These are phyloP conservation scores for Heteronetta atricapilla DNA, from an alignment of 2,113 vertebrate genomes.

Conservation along the genomic window DNA sequence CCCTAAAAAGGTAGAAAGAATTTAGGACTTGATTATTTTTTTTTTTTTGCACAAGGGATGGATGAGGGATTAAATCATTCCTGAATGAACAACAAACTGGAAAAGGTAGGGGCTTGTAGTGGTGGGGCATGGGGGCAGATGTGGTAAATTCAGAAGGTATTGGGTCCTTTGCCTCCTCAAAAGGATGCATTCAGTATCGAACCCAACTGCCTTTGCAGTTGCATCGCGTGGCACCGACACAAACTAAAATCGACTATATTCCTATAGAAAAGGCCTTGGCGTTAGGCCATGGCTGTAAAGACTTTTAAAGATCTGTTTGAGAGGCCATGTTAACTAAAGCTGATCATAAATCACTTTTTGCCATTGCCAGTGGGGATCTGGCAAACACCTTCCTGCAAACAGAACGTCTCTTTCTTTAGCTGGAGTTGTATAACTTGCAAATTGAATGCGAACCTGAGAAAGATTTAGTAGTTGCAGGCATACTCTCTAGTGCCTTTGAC, in stretches of 20 bases:
- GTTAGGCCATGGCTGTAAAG: not conserved
- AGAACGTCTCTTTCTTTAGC: slow-evolving; percentile 54
- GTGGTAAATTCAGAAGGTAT: not conserved
- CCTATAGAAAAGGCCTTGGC: slow-evolving; percentile 38
- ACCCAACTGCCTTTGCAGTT: not conserved
- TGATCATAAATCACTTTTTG: slow-evolving; percentile 65
- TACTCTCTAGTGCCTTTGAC: slow-evolving; percentile 60
- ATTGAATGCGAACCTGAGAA: slow-evolving; percentile 66
- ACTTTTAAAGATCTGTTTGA: slow-evolving; percentile 49
- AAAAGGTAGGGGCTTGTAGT: not conserved
- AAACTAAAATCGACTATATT: not conserved
- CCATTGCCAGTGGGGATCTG: slow-evolving; percentile 58
- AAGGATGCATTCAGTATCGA: not conserved
- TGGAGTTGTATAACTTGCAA: slow-evolving; percentile 61
- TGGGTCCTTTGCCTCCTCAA: not conserved
- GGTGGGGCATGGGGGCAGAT: not conserved
- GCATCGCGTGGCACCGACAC: not conserved
- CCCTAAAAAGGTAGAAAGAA: not conserved
- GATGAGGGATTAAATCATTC: not conserved
- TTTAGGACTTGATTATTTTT: not conserved
- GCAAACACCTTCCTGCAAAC: slow-evolving; percentile 67
- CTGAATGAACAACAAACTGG: not conserved
- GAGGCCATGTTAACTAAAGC: slow-evolving; percentile 60
- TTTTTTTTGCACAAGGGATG: not conserved
- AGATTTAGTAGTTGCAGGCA: slow-evolving; percentile 66